phyloP scores from a whole-genome alignment of 2,797 vertebrate species.

The Eospalax fontanierii region DNA sequence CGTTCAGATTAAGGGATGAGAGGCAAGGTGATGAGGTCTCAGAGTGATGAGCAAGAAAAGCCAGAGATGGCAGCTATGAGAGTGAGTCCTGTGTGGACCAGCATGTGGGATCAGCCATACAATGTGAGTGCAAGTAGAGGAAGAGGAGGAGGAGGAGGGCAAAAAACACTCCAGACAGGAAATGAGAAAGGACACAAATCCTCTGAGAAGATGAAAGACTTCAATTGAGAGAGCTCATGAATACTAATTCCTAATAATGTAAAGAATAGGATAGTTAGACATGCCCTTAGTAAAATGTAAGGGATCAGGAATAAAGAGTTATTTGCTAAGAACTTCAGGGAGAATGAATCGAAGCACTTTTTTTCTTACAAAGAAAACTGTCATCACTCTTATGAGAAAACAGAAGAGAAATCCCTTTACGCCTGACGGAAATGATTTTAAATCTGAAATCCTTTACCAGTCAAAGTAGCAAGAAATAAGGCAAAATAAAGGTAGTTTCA shows the following conservation, averaged over 20 bases:
- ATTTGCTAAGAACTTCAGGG: not conserved
- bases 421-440: not conserved
- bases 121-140: not conserved
- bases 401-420: not conserved
- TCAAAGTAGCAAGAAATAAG: not conserved
- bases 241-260: not conserved
- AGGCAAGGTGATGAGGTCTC: not conserved
- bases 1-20: not conserved
- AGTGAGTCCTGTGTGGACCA: no score
- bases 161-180: not conserved
- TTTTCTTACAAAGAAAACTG: not conserved
- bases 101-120: not conserved
- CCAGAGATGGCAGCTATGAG: not conserved
- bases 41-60: not conserved
- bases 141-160: not conserved
- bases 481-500: not conserved
- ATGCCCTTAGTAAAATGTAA: not conserved
- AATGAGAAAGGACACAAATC: not conserved
- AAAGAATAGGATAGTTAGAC: not conserved
- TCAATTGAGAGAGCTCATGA: not conserved
- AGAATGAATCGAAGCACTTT: not conserved
- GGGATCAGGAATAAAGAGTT: not conserved
- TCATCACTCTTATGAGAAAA: not conserved
- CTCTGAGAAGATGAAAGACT: not conserved
- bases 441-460: not conserved